Conservation (phyloP, 2,888 invertebrate genomes). For the Blastobasis lacticolella region DNA sequence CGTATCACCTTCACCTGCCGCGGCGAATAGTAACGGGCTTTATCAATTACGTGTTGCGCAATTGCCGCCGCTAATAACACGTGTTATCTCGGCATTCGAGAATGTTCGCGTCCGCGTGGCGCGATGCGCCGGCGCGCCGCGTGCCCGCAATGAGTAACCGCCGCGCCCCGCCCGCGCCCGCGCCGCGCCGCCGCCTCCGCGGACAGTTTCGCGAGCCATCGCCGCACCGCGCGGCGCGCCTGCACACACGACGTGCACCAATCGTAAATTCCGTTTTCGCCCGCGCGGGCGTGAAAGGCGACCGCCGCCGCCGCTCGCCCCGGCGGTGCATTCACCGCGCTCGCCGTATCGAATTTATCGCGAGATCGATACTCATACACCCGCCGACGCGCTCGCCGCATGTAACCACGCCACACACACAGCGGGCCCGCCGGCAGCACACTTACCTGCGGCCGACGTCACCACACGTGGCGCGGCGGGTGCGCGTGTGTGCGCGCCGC, state of each 20-base stretch:
- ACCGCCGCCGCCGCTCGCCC: slow-evolving; percentile 44
- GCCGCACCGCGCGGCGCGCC: slow-evolving; percentile 12
- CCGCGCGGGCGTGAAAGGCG: slow-evolving; percentile 59
- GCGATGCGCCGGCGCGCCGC: slow-evolving; percentile 24
- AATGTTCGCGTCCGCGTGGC: slow-evolving; percentile 55
- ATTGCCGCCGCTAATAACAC: slow-evolving; percentile 49
- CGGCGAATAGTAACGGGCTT: slow-evolving; percentile 17
- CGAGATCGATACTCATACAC: slow-evolving; percentile 53
- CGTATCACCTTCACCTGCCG: not conserved
- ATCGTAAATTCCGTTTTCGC: slow-evolving; percentile 54
- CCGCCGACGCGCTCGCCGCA: slow-evolving; percentile 32
- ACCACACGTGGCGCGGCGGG: slow-evolving; percentile 50
- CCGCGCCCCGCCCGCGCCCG: slow-evolving; percentile 8
- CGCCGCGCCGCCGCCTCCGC: slow-evolving; percentile 13
- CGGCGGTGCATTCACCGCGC: slow-evolving; percentile 62
- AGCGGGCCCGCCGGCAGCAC: slow-evolving; percentile 8
- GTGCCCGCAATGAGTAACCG: slow-evolving; percentile 4
- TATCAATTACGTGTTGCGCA: slow-evolving; percentile 47
- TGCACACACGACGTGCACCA: slow-evolving; percentile 29
- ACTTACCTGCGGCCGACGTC: slow-evolving; percentile 50
- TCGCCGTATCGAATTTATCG: slow-evolving; percentile 62
- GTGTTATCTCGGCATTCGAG: slow-evolving; percentile 61
- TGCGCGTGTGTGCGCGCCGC: slow-evolving; percentile 29
- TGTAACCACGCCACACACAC: too few species aligned
- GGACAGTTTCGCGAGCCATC: slow-evolving; percentile 20